These are phyloP conservation scores for Acanthisitta chloris DNA, from an alignment of 2,113 vertebrate species.

Conservation along the genomic window DNA sequence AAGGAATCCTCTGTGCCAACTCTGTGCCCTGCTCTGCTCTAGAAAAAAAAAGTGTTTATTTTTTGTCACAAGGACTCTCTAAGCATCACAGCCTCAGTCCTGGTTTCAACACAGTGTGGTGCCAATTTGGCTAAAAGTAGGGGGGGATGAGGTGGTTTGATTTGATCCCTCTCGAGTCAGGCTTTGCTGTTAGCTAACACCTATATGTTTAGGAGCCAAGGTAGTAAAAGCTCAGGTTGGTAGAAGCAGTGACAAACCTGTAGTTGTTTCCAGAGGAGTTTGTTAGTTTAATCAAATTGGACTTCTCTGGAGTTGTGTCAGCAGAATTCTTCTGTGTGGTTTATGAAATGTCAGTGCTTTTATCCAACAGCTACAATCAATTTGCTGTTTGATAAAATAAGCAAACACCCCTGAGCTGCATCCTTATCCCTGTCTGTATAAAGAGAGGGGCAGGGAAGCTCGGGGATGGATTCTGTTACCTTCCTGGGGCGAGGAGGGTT, in stretches of 20 bases:
- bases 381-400: conserved; percentile 39
- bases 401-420: background rate
- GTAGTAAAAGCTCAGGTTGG: background rate
- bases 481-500: conserved; percentile 28
- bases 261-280: background rate
- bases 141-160: background rate
- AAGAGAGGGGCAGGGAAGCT: background rate
- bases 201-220: background rate
- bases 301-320: background rate
- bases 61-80: background rate
- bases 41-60: background rate
- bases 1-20: background rate
- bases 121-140: background rate
- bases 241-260: background rate
- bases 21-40: accelerated
- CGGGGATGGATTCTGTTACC: background rate
- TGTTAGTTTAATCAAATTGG: conserved; percentile 19
- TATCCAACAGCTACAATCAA: conserved; percentile 44
- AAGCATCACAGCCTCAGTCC: background rate
- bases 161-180: background rate
- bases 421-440: background rate
- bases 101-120: accelerated
- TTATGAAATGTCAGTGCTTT: conserved; percentile 25
- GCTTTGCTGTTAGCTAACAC: background rate
- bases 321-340: background rate